Evolutionary conservation across 2,888 invertebrate species (phyloP), one percentile per base, ranked within the genome.

Genomic region (Acrobasis repandana): DNA sequence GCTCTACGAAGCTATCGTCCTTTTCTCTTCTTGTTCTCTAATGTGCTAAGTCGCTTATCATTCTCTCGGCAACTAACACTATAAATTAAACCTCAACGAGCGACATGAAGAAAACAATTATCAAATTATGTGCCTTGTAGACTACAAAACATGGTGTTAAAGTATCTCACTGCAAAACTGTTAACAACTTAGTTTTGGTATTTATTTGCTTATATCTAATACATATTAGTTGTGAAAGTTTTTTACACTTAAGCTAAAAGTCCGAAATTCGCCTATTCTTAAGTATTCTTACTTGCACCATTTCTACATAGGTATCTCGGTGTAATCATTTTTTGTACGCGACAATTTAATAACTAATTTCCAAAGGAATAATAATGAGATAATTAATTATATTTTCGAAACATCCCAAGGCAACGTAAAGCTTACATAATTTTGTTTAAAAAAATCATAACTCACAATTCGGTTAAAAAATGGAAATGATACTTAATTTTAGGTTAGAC

Each of bases 171-270:
- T 67, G 66, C 65, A 67, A 67, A 71, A 64, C 67, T 70, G 71
- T 73, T 69, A 77, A 77, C 75, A 77, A 76, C 66, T 72, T 68
- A 68, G 60, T 73, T 81, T 80, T 80, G 75, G 76, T 77, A 75
- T 74, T 63, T 71, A 65, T 28, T 28, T 4, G 28, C 63, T 70
- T 64, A 63, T 65, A 68, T 63, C 34, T 66, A n/a, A n/a, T n/a
- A 70, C 64, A 67, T 63, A 66, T 67, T 70, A 69, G 63, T 67
- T 70, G 68, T 66, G 68, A 71, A 71, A 70, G 65, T 67, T 61
- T 34, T 61, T 62, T 50, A 59, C 48, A 47, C 51, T 47, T 52
- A 60, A 10, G 15, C 16, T 60, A 52, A 60, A 60, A 46, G 46
- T 60, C 52, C 33, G 11, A 52, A 46, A 46, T 46, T 46, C 52